Base-by-base conservation (phyloP, 2,113 vertebrate species). In the Labeo rohita region DNA sequence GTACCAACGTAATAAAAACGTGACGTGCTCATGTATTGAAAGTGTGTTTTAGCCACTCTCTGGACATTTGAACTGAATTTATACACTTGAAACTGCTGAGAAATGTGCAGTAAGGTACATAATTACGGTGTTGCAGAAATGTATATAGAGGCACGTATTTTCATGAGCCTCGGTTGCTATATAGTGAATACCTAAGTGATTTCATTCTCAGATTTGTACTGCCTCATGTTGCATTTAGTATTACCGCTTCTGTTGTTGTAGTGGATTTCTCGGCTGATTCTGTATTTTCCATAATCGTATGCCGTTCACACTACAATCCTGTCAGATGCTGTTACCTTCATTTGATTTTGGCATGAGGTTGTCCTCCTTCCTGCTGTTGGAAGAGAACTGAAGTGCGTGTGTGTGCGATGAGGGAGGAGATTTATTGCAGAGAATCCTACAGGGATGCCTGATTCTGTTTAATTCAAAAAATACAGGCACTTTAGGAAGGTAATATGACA, bases 361-460 rank as follows among this genome's bases (percentile, higher is more conserved):
- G 56, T 61, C 77, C 54, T 61, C 77, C 54, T 80, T 39, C 16
- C 52, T 43, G 18, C 50, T 54, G 70, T 47, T 73, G 72, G 39
- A 47, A 75, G 47, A 34, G 12, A 79, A 21, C 12, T 45, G 54
- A 61, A 45, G 36, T 45, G 3, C 1, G 9, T 23, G 21, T 80
- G 18, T 80, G 36, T 61, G 54, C 5, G 6, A 13, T 79, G 77
- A 78, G 56, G 75, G 50, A n/a, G 34, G 52, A 63, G 56, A 80
- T 80, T 79, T 56, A 77, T 77, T 77, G 28, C 75, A 6, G 28
- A 9, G 75, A 56, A 54, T 16, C 34, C 75, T 56, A 28, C 16
- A 78, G 76, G 76, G 76, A 78, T 56, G 9, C 72, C 72, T 49
- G 72, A 75, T 75, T 79, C 52, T 39, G 76, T 79, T 50, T 76